These are phyloP conservation scores for Steatocranus sp. DNA, from an alignment of 2,797 vertebrate genomes.

Conservation along the genomic window DNA sequence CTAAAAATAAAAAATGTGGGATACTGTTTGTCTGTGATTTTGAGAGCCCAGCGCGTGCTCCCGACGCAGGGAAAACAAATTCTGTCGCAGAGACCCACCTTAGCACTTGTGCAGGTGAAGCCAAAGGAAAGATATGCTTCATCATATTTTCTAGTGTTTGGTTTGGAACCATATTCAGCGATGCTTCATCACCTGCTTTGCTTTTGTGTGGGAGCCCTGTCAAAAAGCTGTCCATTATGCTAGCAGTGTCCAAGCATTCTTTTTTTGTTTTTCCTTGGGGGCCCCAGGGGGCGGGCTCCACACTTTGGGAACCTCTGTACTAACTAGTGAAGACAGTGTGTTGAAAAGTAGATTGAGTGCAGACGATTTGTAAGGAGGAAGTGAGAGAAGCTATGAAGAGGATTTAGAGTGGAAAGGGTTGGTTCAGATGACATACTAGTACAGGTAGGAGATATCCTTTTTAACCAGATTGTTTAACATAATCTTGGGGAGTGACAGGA, in stretches of 20 bases:
- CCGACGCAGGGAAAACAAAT: accelerated
- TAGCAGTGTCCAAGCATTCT: not conserved
- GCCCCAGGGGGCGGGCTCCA: too few species aligned
- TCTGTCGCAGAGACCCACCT: not conserved
- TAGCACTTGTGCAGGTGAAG: accelerated
- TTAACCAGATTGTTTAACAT: not conserved
- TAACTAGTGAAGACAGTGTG: not conserved
- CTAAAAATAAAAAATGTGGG: not conserved
- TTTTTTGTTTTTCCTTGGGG: too few species aligned
- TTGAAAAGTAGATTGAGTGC: not conserved
- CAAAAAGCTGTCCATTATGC: not conserved
- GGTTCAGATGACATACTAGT: not conserved
- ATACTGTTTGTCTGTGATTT: accelerated
- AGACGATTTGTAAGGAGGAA: not conserved
- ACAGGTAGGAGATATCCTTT: not conserved
- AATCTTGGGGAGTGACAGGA: not conserved
- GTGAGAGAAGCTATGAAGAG: not conserved
- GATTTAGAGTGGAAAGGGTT: not conserved
- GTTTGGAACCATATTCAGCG: not conserved
- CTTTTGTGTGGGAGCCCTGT: not conserved
- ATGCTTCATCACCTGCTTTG: not conserved
- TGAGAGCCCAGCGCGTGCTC: not conserved
- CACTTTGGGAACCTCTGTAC: not conserved
- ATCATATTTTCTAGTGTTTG: not conserved
- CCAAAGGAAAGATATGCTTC: not conserved